Base-by-base conservation (phyloP, 2,113 vertebrate species). In the Triplophysa rosa region DNA sequence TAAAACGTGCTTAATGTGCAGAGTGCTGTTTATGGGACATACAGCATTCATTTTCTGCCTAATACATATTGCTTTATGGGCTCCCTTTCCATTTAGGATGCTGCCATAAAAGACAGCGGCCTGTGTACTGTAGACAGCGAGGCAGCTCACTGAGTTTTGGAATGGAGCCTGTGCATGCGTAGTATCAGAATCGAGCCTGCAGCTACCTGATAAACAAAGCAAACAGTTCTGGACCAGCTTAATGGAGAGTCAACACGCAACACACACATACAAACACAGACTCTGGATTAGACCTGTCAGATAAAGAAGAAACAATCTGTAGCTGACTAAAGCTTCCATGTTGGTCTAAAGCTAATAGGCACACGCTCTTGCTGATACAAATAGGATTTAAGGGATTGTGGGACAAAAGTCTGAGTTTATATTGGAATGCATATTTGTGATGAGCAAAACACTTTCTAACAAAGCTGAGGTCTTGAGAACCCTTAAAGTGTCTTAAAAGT, bases 201-300 rank as follows among this genome's bases (percentile, higher is more conserved):
- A 81, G 79, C 79, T 58, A 54, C 65, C 58, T 75, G 83, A 84
- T 84, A 78, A 84, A 84, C 69, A 78, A 81, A 81, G 75, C 83
- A 79, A 84, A 81, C 83, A 84, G 56, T 77, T 74, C 62, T 68
- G 79, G 79, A 78, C 69, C 58, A 10, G 68, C 66, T 62, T 59
- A 75, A 66, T 75, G 69, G 66, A 65, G 67, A 80, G 78, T 79
- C 66, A 75, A 78, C 47, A 69, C 52, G 17, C 71, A 80, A 64
- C 45, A 9, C 42, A 78, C 69, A 40, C 64, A 26, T n/a, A 52
- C 19, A 58, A 10, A 67, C 54, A 54, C 26, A 21, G 42, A 77
- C n/a, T 59, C 29, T 77, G 62, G 24, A 63, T 75, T 75, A 63
- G 58, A 77, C 45, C 61, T 65, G 74, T 16, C 45, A 77, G 74